Conservation (phyloP, 2,113 vertebrate genomes). For the Clarias macrocephalus region DNA sequence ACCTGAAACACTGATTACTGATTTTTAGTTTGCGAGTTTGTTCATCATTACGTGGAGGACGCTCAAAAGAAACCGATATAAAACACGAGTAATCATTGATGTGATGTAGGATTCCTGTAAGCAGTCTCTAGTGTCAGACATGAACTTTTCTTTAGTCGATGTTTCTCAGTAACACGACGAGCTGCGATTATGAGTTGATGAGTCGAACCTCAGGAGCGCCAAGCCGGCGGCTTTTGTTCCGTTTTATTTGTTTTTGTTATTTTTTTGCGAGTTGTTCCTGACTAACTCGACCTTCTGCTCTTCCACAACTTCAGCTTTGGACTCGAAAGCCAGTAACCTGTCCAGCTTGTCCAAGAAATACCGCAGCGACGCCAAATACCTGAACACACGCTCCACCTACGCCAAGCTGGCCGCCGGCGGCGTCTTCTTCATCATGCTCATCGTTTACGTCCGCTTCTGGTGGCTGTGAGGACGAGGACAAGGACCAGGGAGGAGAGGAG, state of each 20-base stretch:
- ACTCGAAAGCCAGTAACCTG: constrained; percentile 97
- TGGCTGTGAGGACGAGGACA: constrained; percentile 84
- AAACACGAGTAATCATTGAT: no score
- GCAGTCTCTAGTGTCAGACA: neutral
- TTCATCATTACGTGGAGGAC: no score
- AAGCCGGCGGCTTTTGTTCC: neutral
- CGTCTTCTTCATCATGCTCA: constrained; percentile 97
- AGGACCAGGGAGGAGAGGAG: constrained; percentile 5
- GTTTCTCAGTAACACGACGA: no score
- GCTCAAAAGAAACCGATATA: no score
- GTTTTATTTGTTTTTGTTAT: neutral
- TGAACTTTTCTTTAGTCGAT: no score
- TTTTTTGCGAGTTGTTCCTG: constrained; percentile 47
- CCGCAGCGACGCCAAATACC: constrained; percentile 94
- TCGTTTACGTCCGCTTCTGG: constrained; percentile 98
- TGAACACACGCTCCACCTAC: constrained; percentile 98
- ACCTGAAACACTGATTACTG: no score
- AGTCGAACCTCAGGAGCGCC: neutral
- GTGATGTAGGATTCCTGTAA: neutral
- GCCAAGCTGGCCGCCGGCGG: constrained; percentile 94
- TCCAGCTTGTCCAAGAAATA: constrained; percentile 98
- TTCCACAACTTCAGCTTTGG: constrained; percentile 80
- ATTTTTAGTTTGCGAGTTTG: no score
- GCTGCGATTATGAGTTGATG: neutral
- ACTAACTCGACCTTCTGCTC: neutral